These are phyloP conservation scores for Trogon surrucura DNA, from an alignment of 2,113 vertebrate species.

Conservation along the genomic window DNA sequence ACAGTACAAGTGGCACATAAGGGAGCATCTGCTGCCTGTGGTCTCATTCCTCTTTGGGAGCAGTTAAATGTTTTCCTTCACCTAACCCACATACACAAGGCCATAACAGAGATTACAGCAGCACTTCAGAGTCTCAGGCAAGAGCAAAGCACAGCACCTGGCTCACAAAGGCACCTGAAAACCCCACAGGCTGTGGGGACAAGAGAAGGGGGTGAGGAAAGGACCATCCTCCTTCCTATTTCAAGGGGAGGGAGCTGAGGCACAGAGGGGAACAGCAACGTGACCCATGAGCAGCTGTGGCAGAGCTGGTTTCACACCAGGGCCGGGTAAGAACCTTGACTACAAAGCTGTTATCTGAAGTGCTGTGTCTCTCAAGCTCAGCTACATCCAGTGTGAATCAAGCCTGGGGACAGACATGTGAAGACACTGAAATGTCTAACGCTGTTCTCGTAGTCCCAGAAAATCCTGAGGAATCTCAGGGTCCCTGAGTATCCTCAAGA, in stretches of 20 bases:
- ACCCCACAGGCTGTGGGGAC: rapidly evolving
- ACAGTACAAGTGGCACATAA: background rate
- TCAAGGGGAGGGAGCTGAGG: background rate
- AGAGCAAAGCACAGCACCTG: background rate
- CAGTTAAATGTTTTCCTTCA: background rate
- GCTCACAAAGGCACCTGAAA: background rate
- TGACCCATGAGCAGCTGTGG: background rate
- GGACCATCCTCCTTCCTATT: background rate
- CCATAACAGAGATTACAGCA: background rate
- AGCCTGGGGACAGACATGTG: background rate
- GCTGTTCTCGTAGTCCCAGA: background rate
- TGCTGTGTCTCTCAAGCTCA: background rate
- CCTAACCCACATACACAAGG: background rate
- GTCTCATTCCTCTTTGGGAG: background rate
- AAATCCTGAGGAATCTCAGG: background rate
- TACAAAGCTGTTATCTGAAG: background rate
- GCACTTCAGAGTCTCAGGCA: background rate
- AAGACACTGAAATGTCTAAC: background rate
- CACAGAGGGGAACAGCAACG: background rate
- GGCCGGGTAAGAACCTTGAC: background rate
- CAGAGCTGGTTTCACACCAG: background rate
- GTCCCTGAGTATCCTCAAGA: background rate
- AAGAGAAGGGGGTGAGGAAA: background rate
- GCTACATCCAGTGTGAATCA: background rate
- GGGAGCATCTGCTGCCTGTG: background rate